Evolutionary conservation across 1,140 invertebrate genomes (phyloP).

Genomic region (Papilio aristodemus): DNA sequence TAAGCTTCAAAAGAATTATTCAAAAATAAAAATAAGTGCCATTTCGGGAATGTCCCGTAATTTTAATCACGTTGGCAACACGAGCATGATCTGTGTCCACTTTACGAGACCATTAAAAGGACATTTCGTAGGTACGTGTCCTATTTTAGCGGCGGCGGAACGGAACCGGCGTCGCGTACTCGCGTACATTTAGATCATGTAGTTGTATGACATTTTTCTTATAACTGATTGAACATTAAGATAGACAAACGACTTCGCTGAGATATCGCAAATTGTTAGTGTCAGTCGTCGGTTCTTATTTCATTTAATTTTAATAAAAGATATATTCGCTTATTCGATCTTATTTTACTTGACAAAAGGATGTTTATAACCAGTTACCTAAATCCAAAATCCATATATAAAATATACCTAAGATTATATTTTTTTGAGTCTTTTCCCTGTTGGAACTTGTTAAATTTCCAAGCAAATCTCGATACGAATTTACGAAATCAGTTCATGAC

Average conservation of each 20-base stretch:
- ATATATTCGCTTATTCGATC: neutral
- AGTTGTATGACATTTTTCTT: neutral
- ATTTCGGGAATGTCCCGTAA: neutral
- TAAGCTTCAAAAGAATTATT: no score
- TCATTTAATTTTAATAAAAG: neutral
- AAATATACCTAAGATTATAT: no score
- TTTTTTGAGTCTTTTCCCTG: no score
- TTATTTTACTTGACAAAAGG: no score
- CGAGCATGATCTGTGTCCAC: slow-evolving; percentile 3
- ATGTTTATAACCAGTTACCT: no score
- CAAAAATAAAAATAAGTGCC: no score
- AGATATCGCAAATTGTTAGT: neutral
- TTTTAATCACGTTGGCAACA: neutral
- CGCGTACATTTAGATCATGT: neutral
- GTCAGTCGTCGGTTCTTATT: neutral
- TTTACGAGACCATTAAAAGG: slow-evolving; percentile 22
- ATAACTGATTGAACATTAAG: neutral
- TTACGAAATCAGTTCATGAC: no score
- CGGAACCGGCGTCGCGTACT: slow-evolving; percentile 10
- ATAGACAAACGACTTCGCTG: neutral
- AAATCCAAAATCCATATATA: no score
- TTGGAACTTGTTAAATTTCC: no score
- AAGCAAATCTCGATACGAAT: no score
- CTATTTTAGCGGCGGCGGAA: slow-evolving; percentile 9
- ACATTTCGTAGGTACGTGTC: slow-evolving; percentile 16